Base-by-base conservation (phyloP, 1,140 invertebrate species). In the Cyclina sinensis region DNA sequence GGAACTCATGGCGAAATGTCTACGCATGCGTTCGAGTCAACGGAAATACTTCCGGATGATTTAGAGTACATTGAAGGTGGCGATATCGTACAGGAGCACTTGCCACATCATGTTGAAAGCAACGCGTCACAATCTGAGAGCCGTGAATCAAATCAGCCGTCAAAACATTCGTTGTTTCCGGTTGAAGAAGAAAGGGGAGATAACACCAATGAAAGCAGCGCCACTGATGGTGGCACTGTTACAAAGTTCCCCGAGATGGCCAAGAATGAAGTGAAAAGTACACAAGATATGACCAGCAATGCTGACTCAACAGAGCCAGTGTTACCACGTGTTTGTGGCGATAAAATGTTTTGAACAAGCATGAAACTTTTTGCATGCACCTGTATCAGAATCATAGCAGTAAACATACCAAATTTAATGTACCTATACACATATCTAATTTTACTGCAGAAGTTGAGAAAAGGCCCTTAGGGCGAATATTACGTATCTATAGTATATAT, bases 61-160 rank as follows among this genome's bases (percentile, higher is more conserved):
- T 39, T 87, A n/a, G 85, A 87, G 12, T 87, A 87, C 32, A 87
- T 87, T 18, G 85, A 87, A 27, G 85, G 85, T 0, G 85, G 85
- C 1, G 85, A 87, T 54, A 87, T 87, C 30, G 74, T 87, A n/a
- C 74, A 80, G 12, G 39, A 62, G 37, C 32, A 68, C 18, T 18
- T n/a, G 14, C 46, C 81, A 21, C 80, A 82, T n/a, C 80, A 68
- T 35, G 62, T 30, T 0, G 48, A 46, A 4, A 51, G 24, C 14
- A 35, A 7, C 7, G 4, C 27, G 5, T 78, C 48, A 32, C 46
- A 78, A 30, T 30, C 24, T 1, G 1, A 3, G 5, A 14, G 7
- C 24, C 24, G 5, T 5, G 24, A 62, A 27, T 1, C 27, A 27
- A 39, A 37, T n/a, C 21, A n/a, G 30, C 24, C n/a, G 27, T 30